Evolutionary conservation across 2,797 vertebrate genomes (phyloP).

Genomic region (Amniataba percoides): DNA sequence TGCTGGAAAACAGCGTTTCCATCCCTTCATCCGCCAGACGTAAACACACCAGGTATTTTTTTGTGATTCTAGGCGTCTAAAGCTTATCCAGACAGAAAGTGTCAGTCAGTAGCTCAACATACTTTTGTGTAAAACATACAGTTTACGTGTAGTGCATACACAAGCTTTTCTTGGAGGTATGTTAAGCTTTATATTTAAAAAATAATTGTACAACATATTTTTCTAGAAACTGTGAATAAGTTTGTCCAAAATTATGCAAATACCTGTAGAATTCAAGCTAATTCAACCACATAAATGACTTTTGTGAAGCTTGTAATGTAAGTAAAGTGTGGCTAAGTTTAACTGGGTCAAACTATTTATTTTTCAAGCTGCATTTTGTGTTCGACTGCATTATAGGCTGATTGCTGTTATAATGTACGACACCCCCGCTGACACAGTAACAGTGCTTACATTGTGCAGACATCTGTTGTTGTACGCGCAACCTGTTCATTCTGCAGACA

Average conservation of each 20-base stretch:
- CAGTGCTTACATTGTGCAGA: not conserved
- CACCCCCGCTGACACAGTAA: not conserved
- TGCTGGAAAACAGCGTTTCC: conserved; percentile 18
- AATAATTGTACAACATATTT: not conserved
- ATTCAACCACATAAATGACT: not conserved
- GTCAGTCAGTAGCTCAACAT: not conserved
- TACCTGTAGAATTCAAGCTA: not conserved
- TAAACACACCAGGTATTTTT: conserved; percentile 6
- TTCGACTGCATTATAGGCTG: not conserved
- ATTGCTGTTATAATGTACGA: not conserved
- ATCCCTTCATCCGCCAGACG: conserved; percentile 17
- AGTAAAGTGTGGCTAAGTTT: not conserved
- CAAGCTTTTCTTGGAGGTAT: not conserved
- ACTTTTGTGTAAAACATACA: not conserved
- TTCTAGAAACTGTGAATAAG: not conserved
- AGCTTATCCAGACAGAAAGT: not conserved
- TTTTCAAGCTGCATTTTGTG: not conserved
- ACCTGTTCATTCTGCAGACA: not conserved
- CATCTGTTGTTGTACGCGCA: not conserved
- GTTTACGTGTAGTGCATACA: not conserved
- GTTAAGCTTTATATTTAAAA: not conserved
- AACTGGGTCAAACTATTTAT: not conserved
- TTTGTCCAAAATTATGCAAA: not conserved
- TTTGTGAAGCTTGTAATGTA: not conserved
- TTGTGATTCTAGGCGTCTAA: conserved; percentile 4